A percentile compares a stretch with the other conserved stretches of the same genome.
These are phyloP conservation scores for Conchocele bisecta DNA, from an alignment of 2,888 invertebrate species.

Conservation along the genomic window DNA sequence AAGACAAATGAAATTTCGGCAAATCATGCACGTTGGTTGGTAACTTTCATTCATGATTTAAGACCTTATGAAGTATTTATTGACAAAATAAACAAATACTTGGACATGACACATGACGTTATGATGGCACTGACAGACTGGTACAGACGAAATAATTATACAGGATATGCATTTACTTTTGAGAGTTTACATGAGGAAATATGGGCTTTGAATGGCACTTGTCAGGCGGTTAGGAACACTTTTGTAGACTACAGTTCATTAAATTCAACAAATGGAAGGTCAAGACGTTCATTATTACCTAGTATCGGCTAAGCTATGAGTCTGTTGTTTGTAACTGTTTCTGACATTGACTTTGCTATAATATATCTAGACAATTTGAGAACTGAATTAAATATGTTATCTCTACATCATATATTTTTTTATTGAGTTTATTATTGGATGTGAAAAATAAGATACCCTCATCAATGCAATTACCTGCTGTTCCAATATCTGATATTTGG, in stretches of 20 bases:
- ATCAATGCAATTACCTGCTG: conserved; percentile 10
- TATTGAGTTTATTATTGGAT: conserved; percentile 5
- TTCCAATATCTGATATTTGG: conserved; percentile 29
- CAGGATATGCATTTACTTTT: conserved; percentile 5
- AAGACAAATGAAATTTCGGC: not conserved
- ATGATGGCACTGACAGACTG: not conserved
- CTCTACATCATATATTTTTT: conserved; percentile 14
- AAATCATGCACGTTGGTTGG: not conserved
- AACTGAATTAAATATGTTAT: conserved; percentile 21
- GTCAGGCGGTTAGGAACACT: not conserved
- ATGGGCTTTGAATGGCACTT: not conserved
- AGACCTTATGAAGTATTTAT: not conserved
- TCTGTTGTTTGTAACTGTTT: conserved; percentile 29
- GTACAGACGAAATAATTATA: not conserved
- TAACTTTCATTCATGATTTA: not conserved
- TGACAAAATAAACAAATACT: not conserved
- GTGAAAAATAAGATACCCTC: conserved; percentile 5
- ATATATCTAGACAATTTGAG: not conserved
- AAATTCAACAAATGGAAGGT: not conserved
- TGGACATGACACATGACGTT: not conserved
- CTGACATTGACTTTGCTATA: conserved; percentile 20
- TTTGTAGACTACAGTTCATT: conserved; percentile 12
- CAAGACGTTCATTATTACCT: conserved; percentile 25
- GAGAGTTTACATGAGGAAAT: conserved; percentile 7
- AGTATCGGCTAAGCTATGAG: conserved; percentile 20